Percentiles rank a stretch among this genome's conserved stretches.
These are phyloP conservation scores for Alloscopus bannaensis DNA, from an alignment of 2,888 invertebrate genomes.

Conservation along the genomic window DNA sequence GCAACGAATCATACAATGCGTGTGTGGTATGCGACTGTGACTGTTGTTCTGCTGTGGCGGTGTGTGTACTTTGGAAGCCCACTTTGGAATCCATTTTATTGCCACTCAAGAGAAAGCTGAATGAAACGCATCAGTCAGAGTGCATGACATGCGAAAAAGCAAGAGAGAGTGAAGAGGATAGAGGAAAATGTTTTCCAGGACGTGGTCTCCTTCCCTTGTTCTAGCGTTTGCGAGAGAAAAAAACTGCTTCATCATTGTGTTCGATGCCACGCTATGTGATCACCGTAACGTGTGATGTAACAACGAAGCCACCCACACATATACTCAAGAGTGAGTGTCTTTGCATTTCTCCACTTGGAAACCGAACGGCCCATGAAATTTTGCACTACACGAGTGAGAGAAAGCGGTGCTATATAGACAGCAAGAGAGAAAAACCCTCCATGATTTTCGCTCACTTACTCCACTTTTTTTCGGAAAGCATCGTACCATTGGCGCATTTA, in stretches of 20 bases:
- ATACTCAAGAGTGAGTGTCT: neutral
- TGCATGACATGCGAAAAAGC: neutral
- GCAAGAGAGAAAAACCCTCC: neutral
- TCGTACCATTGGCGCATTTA: neutral
- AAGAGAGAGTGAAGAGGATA: slow-evolving; percentile 20
- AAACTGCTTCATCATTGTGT: neutral
- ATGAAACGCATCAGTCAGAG: slow-evolving; percentile 45
- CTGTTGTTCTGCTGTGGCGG: neutral
- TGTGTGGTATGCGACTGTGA: neutral
- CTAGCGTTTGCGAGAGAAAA: no score
- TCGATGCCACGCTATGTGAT: neutral
- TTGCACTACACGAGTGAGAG: neutral
- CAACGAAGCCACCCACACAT: slow-evolving; percentile 17
- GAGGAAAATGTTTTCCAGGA: no score
- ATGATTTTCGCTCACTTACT: slow-evolving; percentile 4
- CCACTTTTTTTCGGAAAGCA: neutral
- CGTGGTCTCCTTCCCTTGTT: slow-evolving; percentile 1
- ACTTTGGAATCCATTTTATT: slow-evolving; percentile 54
- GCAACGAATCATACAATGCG: no score
- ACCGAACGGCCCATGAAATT: slow-evolving; percentile 3
- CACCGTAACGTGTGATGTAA: slow-evolving; percentile 7
- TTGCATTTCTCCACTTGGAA: neutral
- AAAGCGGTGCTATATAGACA: no score
- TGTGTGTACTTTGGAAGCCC: no score
- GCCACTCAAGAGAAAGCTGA: slow-evolving; percentile 38